Conservation (phyloP, 2,888 invertebrate species). For the Chrysina gloriosa region DNA sequence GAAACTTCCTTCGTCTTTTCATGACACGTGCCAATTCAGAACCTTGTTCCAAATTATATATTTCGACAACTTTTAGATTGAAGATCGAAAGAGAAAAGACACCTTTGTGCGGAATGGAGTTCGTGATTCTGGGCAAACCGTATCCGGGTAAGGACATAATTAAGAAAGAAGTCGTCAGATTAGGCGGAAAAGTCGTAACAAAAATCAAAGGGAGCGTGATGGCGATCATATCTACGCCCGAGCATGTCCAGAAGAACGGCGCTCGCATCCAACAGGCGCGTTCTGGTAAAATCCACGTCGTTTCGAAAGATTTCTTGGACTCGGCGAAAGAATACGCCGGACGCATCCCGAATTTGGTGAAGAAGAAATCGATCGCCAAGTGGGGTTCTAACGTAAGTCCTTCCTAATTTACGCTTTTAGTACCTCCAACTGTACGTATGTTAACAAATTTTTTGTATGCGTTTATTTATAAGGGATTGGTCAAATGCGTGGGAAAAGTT, state of each 20-base stretch:
- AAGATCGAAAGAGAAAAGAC: constrained; percentile 75
- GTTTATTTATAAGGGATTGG: too few species aligned
- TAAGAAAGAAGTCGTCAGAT: constrained; percentile 74
- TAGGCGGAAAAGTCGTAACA: constrained; percentile 81
- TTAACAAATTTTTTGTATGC: too few species aligned
- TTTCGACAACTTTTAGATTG: constrained; percentile 68
- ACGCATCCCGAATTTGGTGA: constrained; percentile 74
- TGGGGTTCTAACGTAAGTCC: constrained; percentile 85
- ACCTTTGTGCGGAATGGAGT: constrained; percentile 82
- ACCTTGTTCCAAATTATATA: constrained; percentile 39
- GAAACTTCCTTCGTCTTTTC: neutral
- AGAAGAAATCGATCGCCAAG: constrained; percentile 78
- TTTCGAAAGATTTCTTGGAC: constrained; percentile 81
- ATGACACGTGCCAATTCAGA: too few species aligned
- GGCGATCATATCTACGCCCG: constrained; percentile 79
- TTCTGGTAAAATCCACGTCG: constrained; percentile 80
- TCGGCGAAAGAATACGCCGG: constrained; percentile 72
- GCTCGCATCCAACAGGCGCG: constrained; percentile 75
- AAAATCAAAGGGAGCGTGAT: constrained; percentile 75
- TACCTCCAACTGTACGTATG: too few species aligned
- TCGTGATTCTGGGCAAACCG: constrained; percentile 74
- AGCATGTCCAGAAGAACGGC: constrained; percentile 76
- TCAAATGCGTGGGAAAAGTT: too few species aligned
- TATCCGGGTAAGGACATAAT: constrained; percentile 71
- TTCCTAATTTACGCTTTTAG: too few species aligned